phyloP scores from a whole-genome alignment of 1,140 invertebrate genomes.

The Apocrypta bakeri region DNA sequence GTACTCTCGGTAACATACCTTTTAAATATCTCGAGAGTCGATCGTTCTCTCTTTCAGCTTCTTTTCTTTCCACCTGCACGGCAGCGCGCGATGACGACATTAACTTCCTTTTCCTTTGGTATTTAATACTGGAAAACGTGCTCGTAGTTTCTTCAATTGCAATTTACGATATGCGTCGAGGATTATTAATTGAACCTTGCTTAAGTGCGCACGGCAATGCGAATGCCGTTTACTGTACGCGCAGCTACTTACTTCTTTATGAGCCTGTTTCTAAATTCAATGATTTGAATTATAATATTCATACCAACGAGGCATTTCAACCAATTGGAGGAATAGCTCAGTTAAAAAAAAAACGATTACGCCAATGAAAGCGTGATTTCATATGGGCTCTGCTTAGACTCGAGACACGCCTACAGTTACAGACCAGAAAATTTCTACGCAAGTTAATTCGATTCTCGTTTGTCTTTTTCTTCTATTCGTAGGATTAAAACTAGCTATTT shows the following conservation, averaged over 20 bases:
- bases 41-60: not conserved
- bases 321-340: not conserved
- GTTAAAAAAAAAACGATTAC: not conserved
- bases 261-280: constrained; percentile 16
- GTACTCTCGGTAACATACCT: not conserved
- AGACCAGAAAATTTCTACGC: not conserved
- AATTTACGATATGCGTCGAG: constrained; percentile 20
- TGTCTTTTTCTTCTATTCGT: not conserved
- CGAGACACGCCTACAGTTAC: not conserved
- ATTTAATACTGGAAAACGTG: not conserved
- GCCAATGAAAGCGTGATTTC: constrained; percentile 17
- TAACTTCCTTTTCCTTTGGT: not conserved
- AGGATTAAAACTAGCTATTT: not conserved
- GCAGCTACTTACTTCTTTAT: constrained; percentile 26
- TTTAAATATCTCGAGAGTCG: not conserved
- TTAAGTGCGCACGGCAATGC: not conserved
- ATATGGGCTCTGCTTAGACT: not conserved
- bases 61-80: not conserved
- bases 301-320: not conserved
- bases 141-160: constrained; percentile 11
- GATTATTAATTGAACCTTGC: constrained; percentile 38
- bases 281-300: constrained; percentile 44
- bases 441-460: not conserved
- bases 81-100: not conserved
- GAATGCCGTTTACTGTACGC: not conserved